Evolutionary conservation across 2,888 invertebrate species (phyloP).

Genomic region (Melanchra persicariae): DNA sequence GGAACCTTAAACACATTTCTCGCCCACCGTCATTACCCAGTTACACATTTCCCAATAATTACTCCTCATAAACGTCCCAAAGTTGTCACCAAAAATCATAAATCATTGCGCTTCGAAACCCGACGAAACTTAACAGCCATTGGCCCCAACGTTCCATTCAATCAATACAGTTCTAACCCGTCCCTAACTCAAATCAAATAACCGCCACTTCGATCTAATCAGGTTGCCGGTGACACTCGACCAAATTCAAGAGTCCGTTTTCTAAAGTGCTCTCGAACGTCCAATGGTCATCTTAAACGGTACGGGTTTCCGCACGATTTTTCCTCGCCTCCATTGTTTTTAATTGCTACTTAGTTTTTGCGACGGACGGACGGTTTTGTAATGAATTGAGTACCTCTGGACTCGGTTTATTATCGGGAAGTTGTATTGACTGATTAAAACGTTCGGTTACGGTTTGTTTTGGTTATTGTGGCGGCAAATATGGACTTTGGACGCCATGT

Average conservation of each 20-base stretch:
- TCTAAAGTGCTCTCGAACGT: conserved; percentile 72
- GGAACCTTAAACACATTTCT: background rate
- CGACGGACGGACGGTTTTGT: conserved; percentile 70
- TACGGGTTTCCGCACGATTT: conserved; percentile 70
- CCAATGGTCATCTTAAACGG: conserved; percentile 70
- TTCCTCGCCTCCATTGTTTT: conserved; percentile 79
- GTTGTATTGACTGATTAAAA: conserved; percentile 62
- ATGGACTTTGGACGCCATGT: conserved; percentile 14
- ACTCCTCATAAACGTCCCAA: conserved; percentile 26
- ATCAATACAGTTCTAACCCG: conserved; percentile 69
- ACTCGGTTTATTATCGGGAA: conserved; percentile 48
- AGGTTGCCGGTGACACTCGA: conserved; percentile 75
- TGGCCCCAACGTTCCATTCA: conserved; percentile 60
- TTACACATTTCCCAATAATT: conserved; percentile 22
- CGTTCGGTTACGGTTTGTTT: conserved; percentile 43
- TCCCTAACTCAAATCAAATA: conserved; percentile 83
- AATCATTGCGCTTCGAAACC: conserved; percentile 52
- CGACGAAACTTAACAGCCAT: conserved; percentile 46
- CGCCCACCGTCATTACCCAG: background rate
- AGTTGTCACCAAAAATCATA: conserved; percentile 40
- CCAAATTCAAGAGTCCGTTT: conserved; percentile 77
- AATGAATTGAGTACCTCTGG: conserved; percentile 73
- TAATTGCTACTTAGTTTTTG: conserved; percentile 83
- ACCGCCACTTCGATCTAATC: conserved; percentile 81
- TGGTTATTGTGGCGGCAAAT: conserved; percentile 27